A percentile compares a stretch with the other conserved stretches of the same genome.
Conservation (phyloP, 1,140 invertebrate genomes). For the Lordiphosa stackelbergi region DNA sequence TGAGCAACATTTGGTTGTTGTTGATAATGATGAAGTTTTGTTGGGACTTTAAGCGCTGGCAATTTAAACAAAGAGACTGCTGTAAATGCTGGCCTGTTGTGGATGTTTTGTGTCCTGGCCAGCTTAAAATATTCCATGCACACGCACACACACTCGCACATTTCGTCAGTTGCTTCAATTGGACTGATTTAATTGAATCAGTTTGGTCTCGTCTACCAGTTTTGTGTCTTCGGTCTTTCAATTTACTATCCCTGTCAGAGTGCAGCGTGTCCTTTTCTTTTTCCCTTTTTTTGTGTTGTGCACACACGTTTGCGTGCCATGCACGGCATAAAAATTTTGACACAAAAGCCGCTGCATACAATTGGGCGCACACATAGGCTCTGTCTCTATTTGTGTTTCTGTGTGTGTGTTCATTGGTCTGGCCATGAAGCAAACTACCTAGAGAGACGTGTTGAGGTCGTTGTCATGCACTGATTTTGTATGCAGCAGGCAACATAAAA, state of each 20-base stretch:
- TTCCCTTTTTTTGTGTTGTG: constrained; percentile 16
- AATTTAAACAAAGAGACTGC: constrained; percentile 51
- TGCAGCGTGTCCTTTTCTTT: constrained; percentile 40
- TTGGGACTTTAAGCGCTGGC: constrained; percentile 42
- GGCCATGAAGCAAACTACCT: constrained; percentile 17
- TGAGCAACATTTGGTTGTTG: constrained; percentile 53
- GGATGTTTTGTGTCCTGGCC: constrained; percentile 24
- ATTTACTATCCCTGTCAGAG: constrained; percentile 51
- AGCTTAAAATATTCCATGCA: constrained; percentile 67
- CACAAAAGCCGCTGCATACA: constrained; percentile 70
- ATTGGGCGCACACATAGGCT: constrained; percentile 34
- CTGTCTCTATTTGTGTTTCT: constrained; percentile 11
- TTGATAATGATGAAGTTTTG: constrained; percentile 55
- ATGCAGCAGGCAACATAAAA: constrained; percentile 40
- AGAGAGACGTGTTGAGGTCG: constrained; percentile 41
- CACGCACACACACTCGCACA: constrained; percentile 39
- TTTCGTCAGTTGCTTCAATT: constrained; percentile 70
- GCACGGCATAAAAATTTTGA: constrained; percentile 72
- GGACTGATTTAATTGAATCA: constrained; percentile 75
- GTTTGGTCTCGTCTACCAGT: constrained; percentile 50
- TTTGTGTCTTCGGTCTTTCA: constrained; percentile 58
- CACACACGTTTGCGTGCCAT: constrained; percentile 70
- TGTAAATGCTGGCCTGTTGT: constrained; percentile 19
- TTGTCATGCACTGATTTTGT: constrained; percentile 57
- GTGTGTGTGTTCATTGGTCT: constrained; percentile 12